Percentiles rank a stretch among this genome's conserved stretches.
phyloP scores from a whole-genome alignment of 2,888 invertebrate species.

The Melipona beecheii region DNA sequence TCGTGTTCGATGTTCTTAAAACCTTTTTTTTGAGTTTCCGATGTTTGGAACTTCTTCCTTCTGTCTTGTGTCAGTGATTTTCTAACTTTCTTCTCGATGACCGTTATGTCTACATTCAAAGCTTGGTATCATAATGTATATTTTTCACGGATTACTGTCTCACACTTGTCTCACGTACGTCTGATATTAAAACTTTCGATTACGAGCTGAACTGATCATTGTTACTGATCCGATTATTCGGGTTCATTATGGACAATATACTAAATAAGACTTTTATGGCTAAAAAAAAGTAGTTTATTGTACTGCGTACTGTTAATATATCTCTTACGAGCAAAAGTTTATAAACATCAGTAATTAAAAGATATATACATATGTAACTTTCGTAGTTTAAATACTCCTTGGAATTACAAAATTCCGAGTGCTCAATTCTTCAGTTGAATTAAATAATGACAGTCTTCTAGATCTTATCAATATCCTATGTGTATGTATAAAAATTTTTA shows the following conservation, averaged over 20 bases:
- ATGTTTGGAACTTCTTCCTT: constrained; percentile 28
- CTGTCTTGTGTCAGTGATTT: constrained; percentile 37
- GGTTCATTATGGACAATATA: background rate
- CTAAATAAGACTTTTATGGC: no score
- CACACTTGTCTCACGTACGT: background rate
- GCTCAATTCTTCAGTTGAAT: background rate
- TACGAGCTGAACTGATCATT: background rate
- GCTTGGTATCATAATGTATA: constrained; percentile 53
- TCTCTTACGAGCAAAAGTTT: background rate
- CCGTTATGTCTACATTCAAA: constrained; percentile 34
- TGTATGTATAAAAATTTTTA: background rate
- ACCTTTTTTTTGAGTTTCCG: constrained; percentile 37
- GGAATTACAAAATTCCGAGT: no score
- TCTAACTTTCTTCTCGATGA: constrained; percentile 36
- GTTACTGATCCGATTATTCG: background rate
- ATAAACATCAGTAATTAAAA: background rate
- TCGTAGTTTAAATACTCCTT: background rate
- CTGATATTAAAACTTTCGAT: background rate
- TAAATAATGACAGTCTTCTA: background rate
- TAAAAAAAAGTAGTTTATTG: background rate
- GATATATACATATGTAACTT: background rate
- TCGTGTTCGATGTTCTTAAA: constrained; percentile 39
- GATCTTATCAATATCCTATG: background rate
- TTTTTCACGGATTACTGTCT: constrained; percentile 30
- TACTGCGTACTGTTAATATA: background rate